Evolutionary conservation across 2,888 invertebrate genomes (phyloP).

Genomic region (Tubiluchus corallicola): DNA sequence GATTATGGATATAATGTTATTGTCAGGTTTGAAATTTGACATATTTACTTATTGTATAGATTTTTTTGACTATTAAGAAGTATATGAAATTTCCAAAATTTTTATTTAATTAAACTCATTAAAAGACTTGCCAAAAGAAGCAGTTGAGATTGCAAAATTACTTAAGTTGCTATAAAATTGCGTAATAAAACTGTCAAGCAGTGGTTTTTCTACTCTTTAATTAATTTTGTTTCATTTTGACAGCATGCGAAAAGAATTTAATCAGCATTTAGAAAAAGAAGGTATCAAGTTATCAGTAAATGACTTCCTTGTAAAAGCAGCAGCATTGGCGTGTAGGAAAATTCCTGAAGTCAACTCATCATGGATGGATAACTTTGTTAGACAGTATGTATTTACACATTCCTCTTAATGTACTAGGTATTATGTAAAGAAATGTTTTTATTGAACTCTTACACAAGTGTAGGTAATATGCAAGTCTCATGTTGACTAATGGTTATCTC

Average conservation of each 20-base stretch:
- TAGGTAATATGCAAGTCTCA: neutral
- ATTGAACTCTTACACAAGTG: neutral
- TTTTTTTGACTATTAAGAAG: no score
- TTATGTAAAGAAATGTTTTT: neutral
- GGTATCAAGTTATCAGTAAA: slow-evolving; percentile 77
- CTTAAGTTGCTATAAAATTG: no score
- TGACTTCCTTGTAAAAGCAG: slow-evolving; percentile 86
- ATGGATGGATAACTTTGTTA: slow-evolving; percentile 80
- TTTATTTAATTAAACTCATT: no score
- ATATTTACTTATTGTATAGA: no score
- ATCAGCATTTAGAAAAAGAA: slow-evolving; percentile 53
- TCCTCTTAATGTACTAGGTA: neutral
- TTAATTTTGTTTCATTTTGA: slow-evolving; percentile 4
- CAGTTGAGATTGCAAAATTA: no score
- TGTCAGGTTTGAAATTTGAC: no score
- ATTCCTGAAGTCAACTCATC: slow-evolving; percentile 85
- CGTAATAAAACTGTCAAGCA: no score
- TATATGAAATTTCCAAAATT: no score
- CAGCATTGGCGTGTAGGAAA: slow-evolving; percentile 65
- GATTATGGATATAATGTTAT: no score
- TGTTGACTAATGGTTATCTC: no score
- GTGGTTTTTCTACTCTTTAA: slow-evolving; percentile 4
- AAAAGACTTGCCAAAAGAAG: no score
- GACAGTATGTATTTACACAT: slow-evolving; percentile 49
- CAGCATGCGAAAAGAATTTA: slow-evolving; percentile 51